Evolutionary conservation across 1,140 invertebrate genomes (phyloP).

Genomic region (Oreohelix idahoensis): DNA sequence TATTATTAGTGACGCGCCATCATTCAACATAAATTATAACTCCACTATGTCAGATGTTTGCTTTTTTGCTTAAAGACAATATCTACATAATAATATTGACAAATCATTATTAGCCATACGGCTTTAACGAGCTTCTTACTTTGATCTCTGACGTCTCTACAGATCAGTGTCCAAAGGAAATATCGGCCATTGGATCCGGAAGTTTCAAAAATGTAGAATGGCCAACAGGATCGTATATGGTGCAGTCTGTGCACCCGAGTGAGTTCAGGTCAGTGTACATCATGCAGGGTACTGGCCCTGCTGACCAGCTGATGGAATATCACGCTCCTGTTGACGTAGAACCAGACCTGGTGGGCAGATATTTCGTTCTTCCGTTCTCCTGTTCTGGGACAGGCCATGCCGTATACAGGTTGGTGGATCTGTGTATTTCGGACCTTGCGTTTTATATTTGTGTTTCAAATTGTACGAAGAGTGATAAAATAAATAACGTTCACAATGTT

Average conservation of each 20-base stretch:
- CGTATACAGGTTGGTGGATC: conserved; percentile 51
- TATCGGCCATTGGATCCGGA: background rate
- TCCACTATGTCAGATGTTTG: too few relatives aligned
- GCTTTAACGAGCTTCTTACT: too few relatives aligned
- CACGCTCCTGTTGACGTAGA: background rate
- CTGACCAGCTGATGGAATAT: background rate
- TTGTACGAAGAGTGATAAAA: too few relatives aligned
- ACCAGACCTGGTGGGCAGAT: conserved; percentile 19
- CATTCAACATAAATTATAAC: too few relatives aligned
- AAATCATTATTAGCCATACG: too few relatives aligned
- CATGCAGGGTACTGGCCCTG: background rate
- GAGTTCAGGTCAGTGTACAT: background rate
- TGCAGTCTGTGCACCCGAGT: background rate
- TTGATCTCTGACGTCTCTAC: too few relatives aligned
- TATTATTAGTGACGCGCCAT: too few relatives aligned
- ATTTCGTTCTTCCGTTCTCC: conserved; percentile 54
- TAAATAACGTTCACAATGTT: too few relatives aligned
- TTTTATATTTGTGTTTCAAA: too few relatives aligned
- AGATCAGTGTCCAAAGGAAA: background rate
- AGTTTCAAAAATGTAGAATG: background rate
- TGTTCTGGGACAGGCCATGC: conserved; percentile 68
- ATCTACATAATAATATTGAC: too few relatives aligned
- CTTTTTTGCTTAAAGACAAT: too few relatives aligned
- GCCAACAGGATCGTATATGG: background rate
- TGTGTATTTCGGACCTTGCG: too few relatives aligned